phyloP scores from a whole-genome alignment of 2,113 vertebrate genomes.

The Lanius ludovicianus region DNA sequence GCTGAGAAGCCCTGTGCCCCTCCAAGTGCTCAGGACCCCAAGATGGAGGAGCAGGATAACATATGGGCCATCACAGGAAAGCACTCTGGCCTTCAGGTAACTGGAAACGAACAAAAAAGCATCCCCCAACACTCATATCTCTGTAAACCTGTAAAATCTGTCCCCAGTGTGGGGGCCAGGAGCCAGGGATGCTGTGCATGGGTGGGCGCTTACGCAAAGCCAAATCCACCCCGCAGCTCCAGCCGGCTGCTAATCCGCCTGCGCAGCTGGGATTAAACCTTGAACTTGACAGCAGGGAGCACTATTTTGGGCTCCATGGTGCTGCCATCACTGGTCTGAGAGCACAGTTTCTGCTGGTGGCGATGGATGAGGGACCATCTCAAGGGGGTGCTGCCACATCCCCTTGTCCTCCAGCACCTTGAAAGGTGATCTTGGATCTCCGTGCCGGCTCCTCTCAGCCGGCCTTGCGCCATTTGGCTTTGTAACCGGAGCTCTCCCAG shows the following conservation, averaged over 20 bases:
- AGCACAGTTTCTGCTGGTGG: neutral
- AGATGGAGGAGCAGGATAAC: neutral
- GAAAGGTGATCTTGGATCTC: slow-evolving; percentile 63
- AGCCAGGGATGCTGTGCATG: neutral
- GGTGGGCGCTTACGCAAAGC: neutral
- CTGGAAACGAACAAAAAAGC: fast-evolving
- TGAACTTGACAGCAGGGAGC: neutral
- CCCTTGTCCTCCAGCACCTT: slow-evolving; percentile 33
- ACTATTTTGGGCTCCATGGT: neutral
- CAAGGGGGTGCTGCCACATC: neutral
- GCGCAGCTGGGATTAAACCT: slow-evolving; percentile 44
- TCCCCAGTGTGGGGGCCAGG: neutral
- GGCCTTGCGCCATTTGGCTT: neutral
- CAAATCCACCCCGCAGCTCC: slow-evolving; percentile 12
- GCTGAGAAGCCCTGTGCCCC: neutral
- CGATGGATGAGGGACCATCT: neutral
- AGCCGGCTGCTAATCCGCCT: slow-evolving; percentile 27
- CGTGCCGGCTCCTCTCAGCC: neutral
- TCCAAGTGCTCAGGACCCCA: fast-evolving
- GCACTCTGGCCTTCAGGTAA: neutral
- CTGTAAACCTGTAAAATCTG: neutral
- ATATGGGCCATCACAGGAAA: fast-evolving
- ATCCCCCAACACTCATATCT: fast-evolving
- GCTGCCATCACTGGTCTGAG: neutral
- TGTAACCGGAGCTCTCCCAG: slow-evolving; percentile 72